Evolutionary conservation across 2,113 vertebrate genomes (phyloP).

Genomic region (Osmerus eperlanus): DNA sequence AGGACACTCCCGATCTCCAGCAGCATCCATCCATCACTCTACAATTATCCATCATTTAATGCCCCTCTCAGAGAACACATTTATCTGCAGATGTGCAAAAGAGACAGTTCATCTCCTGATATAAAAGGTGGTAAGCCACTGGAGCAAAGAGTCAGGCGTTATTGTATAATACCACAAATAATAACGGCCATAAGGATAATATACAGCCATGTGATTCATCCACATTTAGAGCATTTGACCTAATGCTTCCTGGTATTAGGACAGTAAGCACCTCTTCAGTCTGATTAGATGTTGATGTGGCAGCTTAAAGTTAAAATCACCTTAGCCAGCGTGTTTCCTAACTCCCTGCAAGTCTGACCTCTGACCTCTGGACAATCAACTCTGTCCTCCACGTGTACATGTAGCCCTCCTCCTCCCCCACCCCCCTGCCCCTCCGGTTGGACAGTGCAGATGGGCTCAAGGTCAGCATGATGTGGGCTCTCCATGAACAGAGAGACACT

Average conservation of each 20-base stretch:
- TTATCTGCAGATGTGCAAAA: no score
- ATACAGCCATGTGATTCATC: neutral
- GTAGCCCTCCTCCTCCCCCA: neutral
- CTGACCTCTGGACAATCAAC: neutral
- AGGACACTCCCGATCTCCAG: no score
- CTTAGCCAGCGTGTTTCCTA: neutral
- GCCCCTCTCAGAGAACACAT: slow-evolving; percentile 1
- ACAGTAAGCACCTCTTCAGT: neutral
- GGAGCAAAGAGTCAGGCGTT: no score
- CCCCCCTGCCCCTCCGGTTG: neutral
- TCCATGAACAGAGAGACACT: neutral
- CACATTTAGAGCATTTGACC: neutral
- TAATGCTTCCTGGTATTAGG: neutral
- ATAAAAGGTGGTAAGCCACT: no score
- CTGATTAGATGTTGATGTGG: neutral
- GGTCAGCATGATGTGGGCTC: slow-evolving; percentile 25
- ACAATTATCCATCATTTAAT: slow-evolving; percentile 6
- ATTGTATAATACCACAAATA: no score
- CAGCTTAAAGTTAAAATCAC: neutral
- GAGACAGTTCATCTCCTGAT: no score
- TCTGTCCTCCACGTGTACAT: neutral
- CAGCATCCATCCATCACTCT: slow-evolving; percentile 14
- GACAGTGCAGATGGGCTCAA: slow-evolving; percentile 39
- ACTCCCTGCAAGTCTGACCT: neutral
- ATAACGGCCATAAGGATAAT: neutral